Conservation (phyloP, 2,888 invertebrate species). For the Eurois occulta region DNA sequence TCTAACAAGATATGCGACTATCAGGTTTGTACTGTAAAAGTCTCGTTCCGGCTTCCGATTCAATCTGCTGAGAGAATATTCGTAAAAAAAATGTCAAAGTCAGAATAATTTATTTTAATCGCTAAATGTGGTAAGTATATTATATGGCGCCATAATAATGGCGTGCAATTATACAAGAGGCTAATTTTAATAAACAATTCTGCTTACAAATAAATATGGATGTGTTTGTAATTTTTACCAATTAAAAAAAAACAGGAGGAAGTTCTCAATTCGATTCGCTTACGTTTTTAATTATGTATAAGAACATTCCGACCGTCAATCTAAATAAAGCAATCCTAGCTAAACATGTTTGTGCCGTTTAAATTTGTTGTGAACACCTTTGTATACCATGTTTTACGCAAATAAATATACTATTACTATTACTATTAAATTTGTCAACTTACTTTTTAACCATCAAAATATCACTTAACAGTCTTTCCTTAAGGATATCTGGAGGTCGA, state of each 20-base stretch:
- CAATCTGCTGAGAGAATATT: not conserved
- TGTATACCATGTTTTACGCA: no score
- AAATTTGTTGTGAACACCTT: no score
- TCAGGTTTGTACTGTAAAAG: constrained; percentile 64
- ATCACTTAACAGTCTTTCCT: not conserved
- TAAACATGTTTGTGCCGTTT: no score
- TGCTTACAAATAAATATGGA: not conserved
- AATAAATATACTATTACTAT: no score
- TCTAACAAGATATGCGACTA: constrained; percentile 33
- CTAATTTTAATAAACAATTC: not conserved
- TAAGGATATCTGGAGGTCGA: not conserved
- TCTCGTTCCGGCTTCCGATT: not conserved
- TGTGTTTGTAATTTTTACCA: not conserved
- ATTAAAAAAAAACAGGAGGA: not conserved
- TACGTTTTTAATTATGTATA: no score
- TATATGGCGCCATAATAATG: not conserved
- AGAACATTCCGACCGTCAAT: not conserved
- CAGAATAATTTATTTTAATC: not conserved
- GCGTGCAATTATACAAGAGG: not conserved
- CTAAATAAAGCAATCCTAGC: no score
- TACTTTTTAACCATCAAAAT: not conserved
- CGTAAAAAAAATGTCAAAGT: not conserved
- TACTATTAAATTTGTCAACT: not conserved
- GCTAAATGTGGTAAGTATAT: no score
- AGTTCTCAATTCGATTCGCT: no score